Conservation (phyloP, 2,113 vertebrate genomes). For the Orycteropus afer region DNA sequence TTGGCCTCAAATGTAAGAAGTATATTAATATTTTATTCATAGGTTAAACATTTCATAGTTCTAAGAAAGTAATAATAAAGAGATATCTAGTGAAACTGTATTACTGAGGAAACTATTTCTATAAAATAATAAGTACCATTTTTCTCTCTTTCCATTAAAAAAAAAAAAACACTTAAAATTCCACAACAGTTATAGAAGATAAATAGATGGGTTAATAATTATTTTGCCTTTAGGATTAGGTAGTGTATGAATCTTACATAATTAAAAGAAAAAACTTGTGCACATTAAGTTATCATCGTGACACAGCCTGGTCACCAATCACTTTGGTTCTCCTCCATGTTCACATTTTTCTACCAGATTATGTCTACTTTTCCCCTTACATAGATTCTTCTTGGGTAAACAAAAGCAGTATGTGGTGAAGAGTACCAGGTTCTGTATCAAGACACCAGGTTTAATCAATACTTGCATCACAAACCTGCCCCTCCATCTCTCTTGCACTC, state of each 20-base stretch:
- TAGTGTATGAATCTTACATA: not conserved
- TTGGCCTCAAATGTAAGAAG: not conserved
- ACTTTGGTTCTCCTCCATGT: not conserved
- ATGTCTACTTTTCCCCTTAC: not conserved
- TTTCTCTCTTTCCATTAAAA: slow-evolving; percentile 5
- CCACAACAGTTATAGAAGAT: slow-evolving; percentile 6
- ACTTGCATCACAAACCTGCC: not conserved
- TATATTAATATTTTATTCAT: slow-evolving; percentile 18
- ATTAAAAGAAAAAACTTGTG: slow-evolving; percentile 21
- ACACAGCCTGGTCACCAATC: not conserved
- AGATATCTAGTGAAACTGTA: not conserved
- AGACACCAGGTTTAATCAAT: not conserved
- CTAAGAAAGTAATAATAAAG: not conserved
- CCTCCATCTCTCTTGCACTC: not conserved
- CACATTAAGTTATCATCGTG: not conserved
- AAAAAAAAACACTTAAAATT: slow-evolving; percentile 41
- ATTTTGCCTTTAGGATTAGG: slow-evolving; percentile 47
- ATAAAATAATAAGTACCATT: slow-evolving; percentile 28
- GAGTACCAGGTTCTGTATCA: not conserved
- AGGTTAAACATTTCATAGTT: not conserved
- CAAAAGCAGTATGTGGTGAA: not conserved
- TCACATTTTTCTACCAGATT: not conserved
- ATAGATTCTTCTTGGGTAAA: not conserved
- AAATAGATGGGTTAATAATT: not conserved
- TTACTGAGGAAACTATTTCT: not conserved